These are phyloP conservation scores for Palaemon carinicauda DNA, from an alignment of 1,140 invertebrate species.

Conservation along the genomic window DNA sequence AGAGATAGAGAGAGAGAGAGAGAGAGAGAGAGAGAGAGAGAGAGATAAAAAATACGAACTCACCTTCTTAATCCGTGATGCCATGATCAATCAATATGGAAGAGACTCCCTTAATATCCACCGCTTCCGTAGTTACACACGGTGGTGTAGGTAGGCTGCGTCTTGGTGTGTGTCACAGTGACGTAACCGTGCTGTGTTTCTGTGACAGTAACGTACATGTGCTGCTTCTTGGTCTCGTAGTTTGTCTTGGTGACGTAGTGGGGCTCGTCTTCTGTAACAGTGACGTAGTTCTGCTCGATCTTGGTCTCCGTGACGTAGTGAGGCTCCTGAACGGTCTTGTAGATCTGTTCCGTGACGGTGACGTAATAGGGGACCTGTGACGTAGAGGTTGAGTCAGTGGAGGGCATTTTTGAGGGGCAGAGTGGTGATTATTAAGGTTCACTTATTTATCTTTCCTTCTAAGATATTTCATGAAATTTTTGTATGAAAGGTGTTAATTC, in stretches of 20 bases:
- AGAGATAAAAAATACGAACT: not conserved
- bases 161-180: slow-evolving; percentile 56
- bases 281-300: slow-evolving; percentile 58
- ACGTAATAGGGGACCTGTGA: slow-evolving; percentile 58
- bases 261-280: slow-evolving; percentile 56
- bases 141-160: slow-evolving; percentile 53
- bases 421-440: too few relatives aligned
- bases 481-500: too few relatives aligned
- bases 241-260: slow-evolving; percentile 59
- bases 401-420: too few relatives aligned
- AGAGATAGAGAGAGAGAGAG: not conserved
- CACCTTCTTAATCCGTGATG: not conserved
- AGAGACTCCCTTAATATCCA: not conserved
- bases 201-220: slow-evolving; percentile 59
- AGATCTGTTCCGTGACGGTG: slow-evolving; percentile 56
- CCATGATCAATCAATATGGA: not conserved
- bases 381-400: not conserved
- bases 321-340: slow-evolving; percentile 59
- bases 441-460: too few relatives aligned
- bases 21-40: not conserved
- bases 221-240: slow-evolving; percentile 47
- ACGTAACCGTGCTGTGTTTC: slow-evolving; percentile 59
- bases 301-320: slow-evolving; percentile 60
- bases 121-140: slow-evolving; percentile 59
- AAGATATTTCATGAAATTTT: too few relatives aligned